phyloP scores from a whole-genome alignment of 1,140 invertebrate species.

The Amyelois transitella region DNA sequence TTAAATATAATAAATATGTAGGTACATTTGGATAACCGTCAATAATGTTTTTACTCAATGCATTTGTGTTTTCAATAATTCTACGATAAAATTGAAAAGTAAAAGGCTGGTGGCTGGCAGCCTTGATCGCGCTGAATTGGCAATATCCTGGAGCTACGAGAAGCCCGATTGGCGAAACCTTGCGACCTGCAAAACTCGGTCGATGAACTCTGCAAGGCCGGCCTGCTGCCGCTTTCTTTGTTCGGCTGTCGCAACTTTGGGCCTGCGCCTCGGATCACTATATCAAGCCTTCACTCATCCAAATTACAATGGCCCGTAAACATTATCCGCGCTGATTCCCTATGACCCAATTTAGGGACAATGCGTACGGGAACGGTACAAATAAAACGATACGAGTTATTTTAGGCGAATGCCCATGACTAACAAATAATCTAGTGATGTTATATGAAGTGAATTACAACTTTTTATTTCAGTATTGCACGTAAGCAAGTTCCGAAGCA shows the following conservation, averaged over 20 bases:
- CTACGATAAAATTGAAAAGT: conserved; percentile 45
- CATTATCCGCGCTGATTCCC: conserved; percentile 17
- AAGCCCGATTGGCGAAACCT: conserved; percentile 72
- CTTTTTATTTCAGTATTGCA: too few species aligned
- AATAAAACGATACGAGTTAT: not conserved
- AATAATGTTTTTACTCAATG: too few species aligned
- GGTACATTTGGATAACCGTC: too few species aligned
- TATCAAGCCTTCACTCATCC: conserved; percentile 43
- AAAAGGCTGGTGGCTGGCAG: conserved; percentile 50
- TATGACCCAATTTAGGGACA: conserved; percentile 18
- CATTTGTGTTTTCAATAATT: conserved; percentile 4
- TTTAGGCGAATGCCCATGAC: not conserved
- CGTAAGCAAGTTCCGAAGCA: too few species aligned
- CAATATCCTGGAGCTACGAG: conserved; percentile 71
- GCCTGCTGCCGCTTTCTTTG: conserved; percentile 66
- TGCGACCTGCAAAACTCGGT: conserved; percentile 70
- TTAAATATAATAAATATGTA: too few species aligned
- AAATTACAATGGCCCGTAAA: conserved; percentile 42
- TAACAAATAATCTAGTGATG: not conserved
- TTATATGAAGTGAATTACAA: not conserved
- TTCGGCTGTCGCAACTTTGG: conserved; percentile 59
- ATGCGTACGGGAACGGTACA: not conserved
- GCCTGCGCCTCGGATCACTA: conserved; percentile 54
- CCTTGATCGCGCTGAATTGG: conserved; percentile 69
- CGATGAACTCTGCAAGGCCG: conserved; percentile 69